phyloP scores from a whole-genome alignment of 2,888 invertebrate genomes.

The Rotaria socialis region DNA sequence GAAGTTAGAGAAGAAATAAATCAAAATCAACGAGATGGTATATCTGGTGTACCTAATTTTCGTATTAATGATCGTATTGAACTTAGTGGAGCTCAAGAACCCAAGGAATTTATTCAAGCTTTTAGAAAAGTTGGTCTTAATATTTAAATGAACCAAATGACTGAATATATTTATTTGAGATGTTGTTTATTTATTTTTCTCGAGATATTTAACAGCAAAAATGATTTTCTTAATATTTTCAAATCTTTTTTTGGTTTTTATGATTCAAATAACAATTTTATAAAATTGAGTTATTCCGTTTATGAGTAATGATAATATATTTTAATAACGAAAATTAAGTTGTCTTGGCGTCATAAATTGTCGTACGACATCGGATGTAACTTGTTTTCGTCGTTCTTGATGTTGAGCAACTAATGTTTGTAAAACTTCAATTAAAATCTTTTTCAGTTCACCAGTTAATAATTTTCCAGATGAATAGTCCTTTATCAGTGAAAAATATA shows the following conservation, averaged over 20 bases:
- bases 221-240: too few species aligned
- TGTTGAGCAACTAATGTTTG: conserved; percentile 76
- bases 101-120: background rate
- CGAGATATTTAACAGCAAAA: too few species aligned
- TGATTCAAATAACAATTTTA: background rate
- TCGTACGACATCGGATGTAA: conserved; percentile 79
- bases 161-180: too few species aligned
- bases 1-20: background rate
- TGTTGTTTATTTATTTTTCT: too few species aligned
- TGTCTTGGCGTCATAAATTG: conserved; percentile 76
- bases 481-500: conserved; percentile 58
- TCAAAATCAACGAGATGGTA: background rate
- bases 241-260: background rate
- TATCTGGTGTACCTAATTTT: conserved; percentile 3
- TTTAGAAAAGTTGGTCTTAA: conserved; percentile 3
- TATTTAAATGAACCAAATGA: background rate
- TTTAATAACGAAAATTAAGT: conserved; percentile 38
- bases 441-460: conserved; percentile 89
- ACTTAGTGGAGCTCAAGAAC: conserved; percentile 6
- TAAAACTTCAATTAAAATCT: conserved; percentile 75
- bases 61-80: background rate
- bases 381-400: conserved; percentile 72
- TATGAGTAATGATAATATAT: background rate
- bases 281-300: background rate
- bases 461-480: conserved; percentile 80